Evolutionary conservation across 2,797 vertebrate genomes (phyloP), one percentile per base, ranked within the genome.

Genomic region (Pangasius krempfi): DNA sequence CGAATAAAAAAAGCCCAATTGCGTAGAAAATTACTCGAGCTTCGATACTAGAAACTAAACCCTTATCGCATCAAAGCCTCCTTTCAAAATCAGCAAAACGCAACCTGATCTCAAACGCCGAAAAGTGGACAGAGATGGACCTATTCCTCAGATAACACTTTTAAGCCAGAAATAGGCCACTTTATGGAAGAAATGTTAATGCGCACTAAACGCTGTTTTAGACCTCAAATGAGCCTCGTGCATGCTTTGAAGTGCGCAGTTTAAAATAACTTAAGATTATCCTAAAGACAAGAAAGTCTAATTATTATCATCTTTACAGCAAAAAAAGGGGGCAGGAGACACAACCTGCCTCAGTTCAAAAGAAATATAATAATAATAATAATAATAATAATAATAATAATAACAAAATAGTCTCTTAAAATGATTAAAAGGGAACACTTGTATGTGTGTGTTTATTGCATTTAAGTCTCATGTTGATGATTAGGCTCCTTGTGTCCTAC

Each of bases 1-100:
- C 81, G 73, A 89, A 92, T 91, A 64, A 86, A 92, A 91, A 79
- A 87, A 85, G 64, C 81, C 72, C 89, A 91, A 92, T 93, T 91
- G 91, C 85, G 78, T 89, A 90, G 88, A 89, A 87, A 89, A 92
- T 93, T 56, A 54, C n/a, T 88, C 73, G 91, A 90, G 79, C 90
- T 92, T 91, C 88, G 86, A 91, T 90, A 88, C 70, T 60, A 60
- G 27, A 91, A 90, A 87, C 84, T 68, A 75, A 91, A 89, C 14
- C 60, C 82, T 88, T 89, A 87, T 92, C 90, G 90, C 89, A 91
- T 93, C 90, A 92, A 91, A 89, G 88, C 64, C 50, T 66, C 88
- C 81, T 90, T 91, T 91, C 88, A 89, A 90, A 89, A 91, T 81
- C 85, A 89, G 89, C 87, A 86, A 90, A 78, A 91, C 40, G 88